Percentiles rank a stretch among this genome's conserved stretches.
phyloP scores from a whole-genome alignment of 1,140 invertebrate genomes.

The Odontomachus brunneus region DNA sequence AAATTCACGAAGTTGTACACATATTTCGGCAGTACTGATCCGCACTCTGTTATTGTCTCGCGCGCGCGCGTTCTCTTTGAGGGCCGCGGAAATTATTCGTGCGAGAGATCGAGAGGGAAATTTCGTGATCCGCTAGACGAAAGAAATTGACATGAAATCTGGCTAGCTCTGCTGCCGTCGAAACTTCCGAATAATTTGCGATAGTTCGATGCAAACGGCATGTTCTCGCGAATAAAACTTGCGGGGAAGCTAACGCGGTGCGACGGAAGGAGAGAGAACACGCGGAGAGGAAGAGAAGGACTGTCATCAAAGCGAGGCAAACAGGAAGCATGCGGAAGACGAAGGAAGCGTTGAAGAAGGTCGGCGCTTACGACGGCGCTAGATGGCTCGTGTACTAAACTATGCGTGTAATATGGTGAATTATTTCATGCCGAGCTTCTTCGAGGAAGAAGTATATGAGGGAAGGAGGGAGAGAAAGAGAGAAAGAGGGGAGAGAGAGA shows the following conservation, averaged over 20 bases:
- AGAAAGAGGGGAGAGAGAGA: no score
- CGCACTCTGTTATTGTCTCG: neutral
- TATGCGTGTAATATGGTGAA: slow-evolving; percentile 75
- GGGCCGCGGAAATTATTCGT: slow-evolving; percentile 11
- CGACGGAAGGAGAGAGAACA: slow-evolving; percentile 1
- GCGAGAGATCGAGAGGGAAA: neutral
- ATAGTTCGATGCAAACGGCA: slow-evolving; percentile 18
- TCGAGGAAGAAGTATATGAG: neutral
- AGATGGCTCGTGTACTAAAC: slow-evolving; percentile 67
- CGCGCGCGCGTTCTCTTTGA: slow-evolving; percentile 7
- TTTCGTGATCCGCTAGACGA: neutral
- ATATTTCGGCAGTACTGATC: slow-evolving; percentile 46
- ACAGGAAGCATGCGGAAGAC: slow-evolving; percentile 12
- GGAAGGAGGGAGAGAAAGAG: no score
- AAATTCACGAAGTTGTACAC: slow-evolving; percentile 49
- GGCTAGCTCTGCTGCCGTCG: neutral
- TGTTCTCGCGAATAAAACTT: neutral
- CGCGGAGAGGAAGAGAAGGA: neutral
- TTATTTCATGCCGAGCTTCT: slow-evolving; percentile 63
- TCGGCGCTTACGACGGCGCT: no score
- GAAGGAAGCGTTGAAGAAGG: slow-evolving; percentile 47
- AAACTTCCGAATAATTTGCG: slow-evolving; percentile 41
- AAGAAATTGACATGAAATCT: slow-evolving; percentile 49
- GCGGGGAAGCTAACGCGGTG: neutral
- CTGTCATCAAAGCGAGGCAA: slow-evolving; percentile 12